Conservation (phyloP, 2,113 vertebrate species). For the Chelonoidis abingdonii region DNA sequence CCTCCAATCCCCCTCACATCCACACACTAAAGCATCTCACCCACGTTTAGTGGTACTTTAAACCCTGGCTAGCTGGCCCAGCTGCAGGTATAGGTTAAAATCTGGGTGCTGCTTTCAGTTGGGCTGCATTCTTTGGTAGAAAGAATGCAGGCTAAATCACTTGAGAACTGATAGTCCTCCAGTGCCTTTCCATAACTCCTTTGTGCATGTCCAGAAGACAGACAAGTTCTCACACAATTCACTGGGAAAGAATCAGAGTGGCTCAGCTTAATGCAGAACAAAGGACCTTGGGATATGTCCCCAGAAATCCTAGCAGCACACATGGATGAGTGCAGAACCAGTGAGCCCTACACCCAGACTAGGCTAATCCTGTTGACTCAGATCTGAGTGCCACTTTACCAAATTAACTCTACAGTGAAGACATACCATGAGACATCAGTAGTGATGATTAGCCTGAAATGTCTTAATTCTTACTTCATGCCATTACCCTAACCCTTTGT, state of each 20-base stretch:
- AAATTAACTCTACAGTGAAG: background rate
- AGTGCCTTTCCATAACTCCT: too few relatives aligned
- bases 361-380: too few relatives aligned
- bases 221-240: too few relatives aligned
- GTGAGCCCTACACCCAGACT: too few relatives aligned
- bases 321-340: too few relatives aligned
- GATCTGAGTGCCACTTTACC: background rate
- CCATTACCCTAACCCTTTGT: background rate
- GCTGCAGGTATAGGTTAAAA: background rate
- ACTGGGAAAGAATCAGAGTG: too few relatives aligned
- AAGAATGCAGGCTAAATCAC: background rate
- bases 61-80: too few relatives aligned
- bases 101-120: background rate
- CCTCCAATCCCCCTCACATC: background rate
- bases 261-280: too few relatives aligned
- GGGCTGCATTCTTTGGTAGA: background rate
- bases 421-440: background rate
- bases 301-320: too few relatives aligned
- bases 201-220: too few relatives aligned
- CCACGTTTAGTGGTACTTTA: background rate
- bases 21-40: background rate
- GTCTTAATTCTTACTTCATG: too few relatives aligned
- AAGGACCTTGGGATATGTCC: too few relatives aligned
- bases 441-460: background rate
- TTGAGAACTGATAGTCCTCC: background rate